Evolutionary conservation across 2,797 vertebrate genomes (phyloP), one percentile per base, ranked within the genome.

Genomic region (Rhinichthys osculus): DNA sequence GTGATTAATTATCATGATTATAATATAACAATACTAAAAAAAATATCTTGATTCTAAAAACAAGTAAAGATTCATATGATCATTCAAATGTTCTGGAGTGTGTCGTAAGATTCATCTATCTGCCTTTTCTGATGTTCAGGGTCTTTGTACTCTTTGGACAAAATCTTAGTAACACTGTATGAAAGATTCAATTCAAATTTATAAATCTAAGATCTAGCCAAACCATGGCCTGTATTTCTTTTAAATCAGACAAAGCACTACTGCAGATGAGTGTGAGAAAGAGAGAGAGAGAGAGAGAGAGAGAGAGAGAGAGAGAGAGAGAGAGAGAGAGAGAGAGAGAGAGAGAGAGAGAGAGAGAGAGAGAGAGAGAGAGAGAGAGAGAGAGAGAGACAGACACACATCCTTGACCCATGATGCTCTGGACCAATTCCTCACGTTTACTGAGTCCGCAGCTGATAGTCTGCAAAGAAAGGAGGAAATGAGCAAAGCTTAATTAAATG

Each of bases 391-490:
- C 0, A 78, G 6, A 78, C 11, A 79, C 14, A 38, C 14, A 44
- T 54, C 66, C 42, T 54, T 78, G 69, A 30, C 33, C 70, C 44
- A 40, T 84, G 83, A 74, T 47, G 72, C 77, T 62, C 76, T 38
- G 67, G 78, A 71, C 50, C 71, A 78, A 27, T 78, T 44, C 81
- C 47, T 79, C 80, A 76, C 33, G 69, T 85, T 87, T 92, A 93
- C 92, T 96, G 96, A 83, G 95, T 96, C 93, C 95, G 94, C 93
- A 96, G 96, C 91, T 96, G 96, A 94, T 96, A 96, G 94, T 96
- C 95, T 96, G 93, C 78, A 91, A 88, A 84, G 78, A 88, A 83
- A 88, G 90, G 95, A 94, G 94, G 94, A 95, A 96, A 90, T 88
- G 95, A 93, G 89, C 91, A 83, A 87, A 79, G 88, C 84, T 94